These are phyloP conservation scores for Laticauda colubrina DNA, from an alignment of 2,113 vertebrate species.

Conservation along the genomic window DNA sequence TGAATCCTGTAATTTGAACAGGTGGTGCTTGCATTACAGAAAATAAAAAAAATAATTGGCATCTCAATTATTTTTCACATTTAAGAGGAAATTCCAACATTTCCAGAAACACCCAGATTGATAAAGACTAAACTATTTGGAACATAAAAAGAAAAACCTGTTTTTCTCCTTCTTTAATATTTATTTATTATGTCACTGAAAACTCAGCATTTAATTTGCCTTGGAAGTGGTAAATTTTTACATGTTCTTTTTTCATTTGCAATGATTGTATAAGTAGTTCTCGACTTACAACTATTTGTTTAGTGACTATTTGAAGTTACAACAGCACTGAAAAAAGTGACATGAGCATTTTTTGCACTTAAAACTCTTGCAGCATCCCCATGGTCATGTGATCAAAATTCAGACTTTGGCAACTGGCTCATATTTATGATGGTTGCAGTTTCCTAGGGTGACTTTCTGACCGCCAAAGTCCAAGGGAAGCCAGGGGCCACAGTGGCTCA, in stretches of 20 bases:
- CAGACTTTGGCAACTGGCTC: not conserved
- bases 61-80: not conserved
- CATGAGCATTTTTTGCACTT: not conserved
- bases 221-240: not conserved
- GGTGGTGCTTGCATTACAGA: not conserved
- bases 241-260: not conserved
- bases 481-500: too few species aligned
- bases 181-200: not conserved
- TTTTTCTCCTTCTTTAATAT: not conserved
- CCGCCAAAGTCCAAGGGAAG: not conserved
- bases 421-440: not conserved
- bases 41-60: not conserved
- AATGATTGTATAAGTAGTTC: not conserved
- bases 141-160: not conserved
- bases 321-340: not conserved
- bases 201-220: not conserved
- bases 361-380: not conserved
- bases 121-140: not conserved
- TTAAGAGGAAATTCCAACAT: not conserved
- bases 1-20: not conserved
- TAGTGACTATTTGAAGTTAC: not conserved
- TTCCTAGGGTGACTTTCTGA: not conserved
- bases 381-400: not conserved
- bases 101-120: not conserved
- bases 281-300: not conserved